Evolutionary conservation across 1,140 invertebrate genomes (phyloP).

Genomic region (Drosophila punjabiensis): DNA sequence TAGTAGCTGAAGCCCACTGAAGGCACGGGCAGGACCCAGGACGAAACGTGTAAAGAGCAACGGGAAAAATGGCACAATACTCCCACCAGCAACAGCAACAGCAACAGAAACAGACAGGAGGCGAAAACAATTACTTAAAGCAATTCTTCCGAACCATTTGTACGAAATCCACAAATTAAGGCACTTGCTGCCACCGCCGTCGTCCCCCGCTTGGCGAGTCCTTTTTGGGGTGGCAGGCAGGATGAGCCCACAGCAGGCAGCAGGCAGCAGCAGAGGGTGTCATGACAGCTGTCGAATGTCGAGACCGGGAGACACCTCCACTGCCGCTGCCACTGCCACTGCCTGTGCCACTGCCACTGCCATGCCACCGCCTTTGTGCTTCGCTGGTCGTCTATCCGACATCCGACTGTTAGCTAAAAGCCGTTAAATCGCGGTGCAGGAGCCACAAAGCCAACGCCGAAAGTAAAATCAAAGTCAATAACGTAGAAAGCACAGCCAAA

Average conservation of each 20-base stretch:
- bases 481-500: conserved; percentile 36
- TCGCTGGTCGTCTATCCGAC: conserved; percentile 37
- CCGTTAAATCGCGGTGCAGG: conserved; percentile 59
- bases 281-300: conserved; percentile 65
- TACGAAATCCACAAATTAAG: conserved; percentile 81
- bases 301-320: conserved; percentile 13
- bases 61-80: conserved; percentile 46
- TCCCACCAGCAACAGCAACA: conserved; percentile 3
- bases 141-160: conserved; percentile 83
- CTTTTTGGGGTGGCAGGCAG: not conserved
- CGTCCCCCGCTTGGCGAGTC: not conserved
- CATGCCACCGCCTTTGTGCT: conserved; percentile 38
- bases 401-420: conserved; percentile 56
- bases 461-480: conserved; percentile 80
- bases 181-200: conserved; percentile 56
- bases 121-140: conserved; percentile 79
- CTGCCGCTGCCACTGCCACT: not conserved
- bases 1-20: not conserved
- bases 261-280: conserved; percentile 13
- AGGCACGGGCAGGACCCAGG: not conserved
- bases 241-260: conserved; percentile 3
- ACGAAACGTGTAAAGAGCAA: conserved; percentile 13
- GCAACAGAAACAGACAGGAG: conserved; percentile 16
- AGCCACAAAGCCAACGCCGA: conserved; percentile 64
- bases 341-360: no score